phyloP scores from a whole-genome alignment of 2,888 invertebrate genomes.

The Nowickia ferox region DNA sequence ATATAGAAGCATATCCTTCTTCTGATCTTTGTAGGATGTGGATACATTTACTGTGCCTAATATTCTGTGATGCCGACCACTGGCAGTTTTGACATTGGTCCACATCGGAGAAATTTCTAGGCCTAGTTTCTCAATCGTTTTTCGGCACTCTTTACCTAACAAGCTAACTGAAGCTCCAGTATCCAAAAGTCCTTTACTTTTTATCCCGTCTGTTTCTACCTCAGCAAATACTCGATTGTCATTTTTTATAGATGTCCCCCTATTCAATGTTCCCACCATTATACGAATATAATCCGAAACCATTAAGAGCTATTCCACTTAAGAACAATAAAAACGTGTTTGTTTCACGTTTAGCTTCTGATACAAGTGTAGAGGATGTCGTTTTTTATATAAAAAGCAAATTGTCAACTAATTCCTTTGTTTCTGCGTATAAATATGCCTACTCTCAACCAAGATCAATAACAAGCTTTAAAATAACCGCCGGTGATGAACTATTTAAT shows the following conservation, averaged over 20 bases:
- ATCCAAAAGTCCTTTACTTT: constrained; percentile 19
- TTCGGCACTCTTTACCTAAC: constrained; percentile 27
- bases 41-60: constrained; percentile 15
- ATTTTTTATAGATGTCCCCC: background rate
- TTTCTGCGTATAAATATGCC: too few relatives aligned
- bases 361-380: too few relatives aligned
- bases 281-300: too few relatives aligned
- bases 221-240: constrained; percentile 11
- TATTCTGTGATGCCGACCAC: constrained; percentile 14
- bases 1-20: background rate
- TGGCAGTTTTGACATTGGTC: constrained; percentile 26
- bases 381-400: too few relatives aligned
- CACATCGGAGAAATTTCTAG: background rate
- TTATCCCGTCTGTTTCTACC: background rate
- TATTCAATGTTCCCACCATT: background rate
- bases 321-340: too few relatives aligned
- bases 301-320: too few relatives aligned
- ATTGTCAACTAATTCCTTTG: too few relatives aligned
- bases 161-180: constrained; percentile 24
- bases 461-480: too few relatives aligned
- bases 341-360: too few relatives aligned
- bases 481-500: too few relatives aligned
- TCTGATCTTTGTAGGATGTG: background rate
- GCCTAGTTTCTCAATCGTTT: constrained; percentile 17
- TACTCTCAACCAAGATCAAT: too few relatives aligned